Percentiles rank a stretch among this genome's conserved stretches.
These are phyloP conservation scores for Calidris pugnax DNA, from an alignment of 2,113 vertebrate genomes.

Conservation along the genomic window DNA sequence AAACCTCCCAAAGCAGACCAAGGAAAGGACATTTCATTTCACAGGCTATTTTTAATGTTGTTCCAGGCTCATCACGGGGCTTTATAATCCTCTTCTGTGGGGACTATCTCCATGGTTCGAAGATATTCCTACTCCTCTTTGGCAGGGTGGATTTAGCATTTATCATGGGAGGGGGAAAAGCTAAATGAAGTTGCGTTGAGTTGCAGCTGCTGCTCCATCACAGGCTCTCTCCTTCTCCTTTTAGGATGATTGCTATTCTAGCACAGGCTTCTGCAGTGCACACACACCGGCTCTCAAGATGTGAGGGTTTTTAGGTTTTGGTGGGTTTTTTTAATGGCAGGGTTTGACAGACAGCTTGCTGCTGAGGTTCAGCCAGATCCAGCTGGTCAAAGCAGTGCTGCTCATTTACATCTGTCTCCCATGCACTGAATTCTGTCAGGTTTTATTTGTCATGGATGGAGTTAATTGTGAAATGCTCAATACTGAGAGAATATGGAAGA, in stretches of 20 bases:
- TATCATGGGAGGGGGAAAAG: neutral
- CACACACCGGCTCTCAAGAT: neutral
- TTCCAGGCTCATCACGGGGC: neutral
- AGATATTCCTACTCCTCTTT: neutral
- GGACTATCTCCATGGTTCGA: neutral
- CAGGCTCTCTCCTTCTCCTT: neutral
- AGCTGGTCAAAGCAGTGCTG: neutral
- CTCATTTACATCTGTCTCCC: conserved; percentile 30
- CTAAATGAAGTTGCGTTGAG: conserved; percentile 2
- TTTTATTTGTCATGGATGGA: conserved; percentile 11
- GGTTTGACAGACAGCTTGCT: neutral
- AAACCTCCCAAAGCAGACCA: neutral
- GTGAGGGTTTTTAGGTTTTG: neutral
- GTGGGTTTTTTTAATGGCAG: neutral
- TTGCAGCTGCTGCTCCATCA: conserved; percentile 37
- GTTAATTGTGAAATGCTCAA: conserved; percentile 22
- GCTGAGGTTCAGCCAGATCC: neutral
- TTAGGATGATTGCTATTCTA: neutral
- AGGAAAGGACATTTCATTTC: conserved; percentile 36
- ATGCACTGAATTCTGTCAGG: neutral
- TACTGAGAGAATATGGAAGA: conserved; percentile 14
- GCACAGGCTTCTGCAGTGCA: neutral
- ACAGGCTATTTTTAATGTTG: conserved; percentile 37
- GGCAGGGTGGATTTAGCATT: neutral
- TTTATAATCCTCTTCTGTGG: conserved; percentile 22